Percentiles rank a stretch among this genome's conserved stretches.
phyloP scores from a whole-genome alignment of 2,113 vertebrate species.

The Emydocephalus ijimae region DNA sequence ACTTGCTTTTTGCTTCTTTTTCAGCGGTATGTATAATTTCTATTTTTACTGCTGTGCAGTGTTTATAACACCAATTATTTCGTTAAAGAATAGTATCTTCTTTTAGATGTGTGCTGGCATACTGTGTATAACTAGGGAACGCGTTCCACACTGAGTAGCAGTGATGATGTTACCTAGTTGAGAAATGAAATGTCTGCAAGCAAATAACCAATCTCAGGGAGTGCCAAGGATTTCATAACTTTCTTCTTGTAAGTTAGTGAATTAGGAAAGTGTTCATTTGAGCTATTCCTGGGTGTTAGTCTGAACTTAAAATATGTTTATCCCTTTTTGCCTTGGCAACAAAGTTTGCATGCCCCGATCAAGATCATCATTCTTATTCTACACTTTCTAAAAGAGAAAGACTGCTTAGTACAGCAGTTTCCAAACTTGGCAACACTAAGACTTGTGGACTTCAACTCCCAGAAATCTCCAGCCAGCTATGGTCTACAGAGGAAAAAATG shows the following conservation, averaged over 20 bases:
- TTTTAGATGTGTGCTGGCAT: background rate
- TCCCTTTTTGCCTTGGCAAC: background rate
- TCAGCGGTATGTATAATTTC: slow-evolving; percentile 66
- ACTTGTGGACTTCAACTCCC: too few species aligned
- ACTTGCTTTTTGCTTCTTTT: slow-evolving; percentile 82
- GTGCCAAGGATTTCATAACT: background rate
- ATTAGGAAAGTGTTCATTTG: background rate
- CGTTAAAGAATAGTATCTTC: background rate
- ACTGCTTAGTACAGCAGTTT: background rate
- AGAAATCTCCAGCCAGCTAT: too few species aligned
- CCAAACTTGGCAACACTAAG: too few species aligned
- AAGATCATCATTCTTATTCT: background rate
- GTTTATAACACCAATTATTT: background rate
- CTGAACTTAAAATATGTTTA: background rate
- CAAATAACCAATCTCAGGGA: background rate
- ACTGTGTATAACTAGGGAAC: background rate
- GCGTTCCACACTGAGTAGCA: background rate
- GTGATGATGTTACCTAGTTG: background rate
- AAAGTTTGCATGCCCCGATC: background rate
- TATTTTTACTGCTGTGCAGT: background rate
- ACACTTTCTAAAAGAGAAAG: background rate
- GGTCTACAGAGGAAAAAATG: background rate
- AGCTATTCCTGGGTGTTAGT: background rate
- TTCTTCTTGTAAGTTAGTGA: background rate
- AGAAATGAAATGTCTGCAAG: background rate